Evolutionary conservation across 2,888 invertebrate genomes (phyloP), one percentile per base, ranked within the genome.

Genomic region (Cataglyphis livida): DNA sequence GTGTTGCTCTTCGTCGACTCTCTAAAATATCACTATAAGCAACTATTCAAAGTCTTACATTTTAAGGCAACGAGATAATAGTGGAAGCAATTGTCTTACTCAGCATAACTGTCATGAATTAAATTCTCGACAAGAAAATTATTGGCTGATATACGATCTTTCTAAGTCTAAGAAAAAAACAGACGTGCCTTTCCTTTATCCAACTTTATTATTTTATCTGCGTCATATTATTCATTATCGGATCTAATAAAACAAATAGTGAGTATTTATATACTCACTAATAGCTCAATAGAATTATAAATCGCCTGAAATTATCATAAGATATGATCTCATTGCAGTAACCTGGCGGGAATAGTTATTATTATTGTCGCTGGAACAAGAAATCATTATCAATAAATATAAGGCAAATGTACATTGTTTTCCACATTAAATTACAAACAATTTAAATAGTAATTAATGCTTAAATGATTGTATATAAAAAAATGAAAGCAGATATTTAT

Each of bases 81-180:
- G 5, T 18, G n/a, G 7, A 51, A 7, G n/a, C 1, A 6, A n/a
- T 44, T 15, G 12, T 3, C 15, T 44, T 73, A 73, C 3, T 41
- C 12, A 41, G 12, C 25, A 2, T 10, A n/a, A 44, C n/a, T 74
- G 15, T 59, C 18, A 28, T 3, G 3, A 59, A 28, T 28, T n/a
- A 41, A 44, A 32, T 44, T 61, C 9, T 61, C 32, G 44, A 74
- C 44, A 15, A 28, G 25, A 44, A 74, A 32, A 61, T 61, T 41
- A 28, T 41, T 15, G 41, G 10, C n/a, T 15, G 7, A 61, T 59
- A 38, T 18, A 12, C 21, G 3, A 1, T 9, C 15, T 61, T 12
- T 51, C 6, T 41, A 3, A 18, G 38, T 25, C 4, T n/a, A 51
- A n/a, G 48, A 59, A 32, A 12, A 38, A 9, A 54, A 41, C 41